Percentiles rank a stretch among this genome's conserved stretches.
phyloP scores from a whole-genome alignment of 2,113 vertebrate genomes.

The Pseudolaguvia tuberculata region DNA sequence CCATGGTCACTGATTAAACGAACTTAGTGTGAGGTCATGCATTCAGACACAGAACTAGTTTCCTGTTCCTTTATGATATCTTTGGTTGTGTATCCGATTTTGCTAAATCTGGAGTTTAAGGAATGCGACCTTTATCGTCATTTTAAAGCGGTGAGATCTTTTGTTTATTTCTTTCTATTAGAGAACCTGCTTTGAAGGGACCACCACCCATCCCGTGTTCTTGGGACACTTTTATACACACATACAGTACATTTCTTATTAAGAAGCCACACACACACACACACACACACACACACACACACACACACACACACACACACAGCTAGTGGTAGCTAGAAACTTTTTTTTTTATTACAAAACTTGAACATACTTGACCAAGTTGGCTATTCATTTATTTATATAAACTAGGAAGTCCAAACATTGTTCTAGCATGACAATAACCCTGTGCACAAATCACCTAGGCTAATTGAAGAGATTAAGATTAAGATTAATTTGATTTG shows the following conservation, averaged over 20 bases:
- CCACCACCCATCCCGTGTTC: constrained; percentile 29
- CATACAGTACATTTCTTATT: constrained; percentile 13
- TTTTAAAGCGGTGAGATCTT: constrained; percentile 21
- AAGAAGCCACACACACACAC: constrained; percentile 2
- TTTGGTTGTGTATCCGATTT: constrained; percentile 21
- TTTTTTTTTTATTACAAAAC: neutral
- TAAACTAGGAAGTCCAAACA: too few species aligned
- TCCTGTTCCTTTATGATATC: constrained; percentile 22
- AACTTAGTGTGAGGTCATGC: neutral
- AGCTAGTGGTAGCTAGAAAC: too few species aligned
- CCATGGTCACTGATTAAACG: neutral
- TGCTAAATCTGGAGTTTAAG: constrained; percentile 42
- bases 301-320: neutral
- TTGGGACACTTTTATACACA: constrained; percentile 5
- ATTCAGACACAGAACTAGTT: neutral
- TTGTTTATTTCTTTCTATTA: constrained; percentile 47
- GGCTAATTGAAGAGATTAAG: too few species aligned
- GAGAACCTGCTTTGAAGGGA: neutral
- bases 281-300: neutral
- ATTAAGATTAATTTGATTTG: too few species aligned
- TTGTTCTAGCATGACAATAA: too few species aligned
- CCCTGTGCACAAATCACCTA: too few species aligned
- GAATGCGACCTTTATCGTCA: constrained; percentile 43
- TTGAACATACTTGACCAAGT: neutral
- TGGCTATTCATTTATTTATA: too few species aligned